A percentile compares a stretch with the other conserved stretches of the same genome.
phyloP scores from a whole-genome alignment of 2,113 vertebrate genomes.

The Charina bottae region DNA sequence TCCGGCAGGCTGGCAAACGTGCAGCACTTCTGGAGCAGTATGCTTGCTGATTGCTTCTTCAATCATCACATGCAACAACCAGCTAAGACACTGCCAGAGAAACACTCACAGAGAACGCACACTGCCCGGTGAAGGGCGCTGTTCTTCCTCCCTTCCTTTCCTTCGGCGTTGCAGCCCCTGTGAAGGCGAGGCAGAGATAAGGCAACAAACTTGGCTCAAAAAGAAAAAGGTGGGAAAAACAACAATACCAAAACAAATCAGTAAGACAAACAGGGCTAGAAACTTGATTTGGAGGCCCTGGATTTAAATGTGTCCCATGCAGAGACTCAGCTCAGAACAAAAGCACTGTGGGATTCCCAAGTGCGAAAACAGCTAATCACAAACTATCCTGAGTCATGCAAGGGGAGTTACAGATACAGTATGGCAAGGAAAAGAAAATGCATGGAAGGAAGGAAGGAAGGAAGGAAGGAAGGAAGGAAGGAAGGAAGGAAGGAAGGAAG shows the following conservation, averaged over 20 bases:
- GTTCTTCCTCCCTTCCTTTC: background rate
- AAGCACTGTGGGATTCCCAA: background rate
- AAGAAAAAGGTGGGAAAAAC: background rate
- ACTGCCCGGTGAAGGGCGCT: too few relatives aligned
- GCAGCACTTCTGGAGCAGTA: background rate
- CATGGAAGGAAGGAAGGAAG: background rate
- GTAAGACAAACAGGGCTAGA: background rate
- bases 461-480: background rate
- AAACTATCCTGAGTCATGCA: background rate
- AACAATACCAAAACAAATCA: background rate
- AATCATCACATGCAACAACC: background rate
- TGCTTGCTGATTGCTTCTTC: background rate
- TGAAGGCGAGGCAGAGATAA: background rate
- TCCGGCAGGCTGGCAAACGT: background rate
- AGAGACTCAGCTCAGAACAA: background rate
- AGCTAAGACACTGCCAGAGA: background rate
- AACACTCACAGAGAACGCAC: background rate
- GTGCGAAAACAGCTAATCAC: background rate
- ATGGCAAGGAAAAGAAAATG: background rate
- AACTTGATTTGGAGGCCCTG: background rate
- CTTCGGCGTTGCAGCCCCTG: background rate
- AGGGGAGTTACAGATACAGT: background rate
- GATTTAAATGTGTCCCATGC: background rate
- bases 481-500: background rate
- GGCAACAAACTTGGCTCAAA: background rate